phyloP scores from a whole-genome alignment of 2,888 invertebrate genomes.

The Sicus ferrugineus region DNA sequence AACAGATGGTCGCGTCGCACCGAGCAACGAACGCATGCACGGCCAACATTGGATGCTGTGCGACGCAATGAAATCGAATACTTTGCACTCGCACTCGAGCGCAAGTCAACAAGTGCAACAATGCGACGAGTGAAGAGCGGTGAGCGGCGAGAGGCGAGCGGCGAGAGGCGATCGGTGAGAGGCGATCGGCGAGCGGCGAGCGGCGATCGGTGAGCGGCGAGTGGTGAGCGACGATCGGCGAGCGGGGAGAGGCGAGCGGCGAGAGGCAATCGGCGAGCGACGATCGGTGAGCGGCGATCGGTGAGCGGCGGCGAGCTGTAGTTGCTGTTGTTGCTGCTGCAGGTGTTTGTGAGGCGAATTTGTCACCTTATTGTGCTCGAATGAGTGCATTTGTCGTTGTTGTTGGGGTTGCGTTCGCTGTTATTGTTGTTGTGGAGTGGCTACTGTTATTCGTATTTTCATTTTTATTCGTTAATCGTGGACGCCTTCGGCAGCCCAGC shows the following conservation, averaged over 20 bases:
- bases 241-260: too few species aligned
- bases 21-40: neutral
- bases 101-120: constrained; percentile 14
- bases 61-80: constrained; percentile 15
- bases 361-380: constrained; percentile 42
- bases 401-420: neutral
- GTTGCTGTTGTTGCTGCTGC: constrained; percentile 37
- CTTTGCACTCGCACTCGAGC: neutral
- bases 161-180: too few species aligned
- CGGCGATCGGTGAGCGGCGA: too few species aligned
- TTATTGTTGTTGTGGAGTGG: constrained; percentile 29
- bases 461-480: too few species aligned
- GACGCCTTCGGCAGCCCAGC: too few species aligned
- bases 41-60: constrained; percentile 30
- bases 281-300: too few species aligned
- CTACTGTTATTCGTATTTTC: constrained; percentile 40
- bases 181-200: too few species aligned
- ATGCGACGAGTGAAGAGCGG: neutral
- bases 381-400: neutral
- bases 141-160: constrained; percentile 5
- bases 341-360: constrained; percentile 23
- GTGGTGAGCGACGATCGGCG: too few species aligned
- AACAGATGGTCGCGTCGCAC: constrained; percentile 17
- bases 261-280: too few species aligned
- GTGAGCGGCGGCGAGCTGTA: constrained; percentile 31